These are phyloP conservation scores for Hypercompe scribonia DNA, from an alignment of 2,888 invertebrate species.

Conservation along the genomic window DNA sequence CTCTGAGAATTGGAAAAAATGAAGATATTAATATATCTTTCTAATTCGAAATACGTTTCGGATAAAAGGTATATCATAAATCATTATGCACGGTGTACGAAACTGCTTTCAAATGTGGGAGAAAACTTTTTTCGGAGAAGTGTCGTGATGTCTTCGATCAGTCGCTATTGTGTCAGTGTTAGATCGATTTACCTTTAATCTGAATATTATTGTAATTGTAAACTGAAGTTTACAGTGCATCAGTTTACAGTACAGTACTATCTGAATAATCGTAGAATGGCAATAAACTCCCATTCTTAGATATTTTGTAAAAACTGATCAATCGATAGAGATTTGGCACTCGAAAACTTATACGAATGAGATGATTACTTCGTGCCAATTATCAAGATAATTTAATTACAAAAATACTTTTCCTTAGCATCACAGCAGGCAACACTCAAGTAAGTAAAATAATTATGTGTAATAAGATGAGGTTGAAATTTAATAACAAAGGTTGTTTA, in stretches of 20 bases:
- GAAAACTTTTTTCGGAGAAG: conserved; percentile 79
- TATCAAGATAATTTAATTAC: background rate
- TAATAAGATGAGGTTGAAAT: background rate
- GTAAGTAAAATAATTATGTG: background rate
- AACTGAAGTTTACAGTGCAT: background rate
- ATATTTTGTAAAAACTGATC: background rate
- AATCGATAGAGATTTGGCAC: background rate
- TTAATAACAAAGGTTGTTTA: background rate
- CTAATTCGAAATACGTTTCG: conserved; percentile 86
- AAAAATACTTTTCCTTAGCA: background rate
- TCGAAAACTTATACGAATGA: background rate
- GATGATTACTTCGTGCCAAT: background rate
- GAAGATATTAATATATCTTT: conserved; percentile 87
- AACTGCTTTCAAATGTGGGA: conserved; percentile 77
- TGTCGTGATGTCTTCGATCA: conserved; percentile 70
- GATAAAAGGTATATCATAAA: conserved; percentile 84
- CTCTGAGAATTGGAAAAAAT: conserved; percentile 86
- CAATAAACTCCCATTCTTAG: background rate
- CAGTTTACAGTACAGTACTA: background rate
- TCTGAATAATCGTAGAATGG: background rate
- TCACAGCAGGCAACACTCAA: background rate
- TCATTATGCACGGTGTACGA: conserved; percentile 77
- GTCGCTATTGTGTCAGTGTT: conserved; percentile 67
- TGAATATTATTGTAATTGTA: background rate
- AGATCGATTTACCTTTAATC: background rate